These are phyloP conservation scores for Odontocolon sp. DNA, from an alignment of 2,888 invertebrate species.

Conservation along the genomic window DNA sequence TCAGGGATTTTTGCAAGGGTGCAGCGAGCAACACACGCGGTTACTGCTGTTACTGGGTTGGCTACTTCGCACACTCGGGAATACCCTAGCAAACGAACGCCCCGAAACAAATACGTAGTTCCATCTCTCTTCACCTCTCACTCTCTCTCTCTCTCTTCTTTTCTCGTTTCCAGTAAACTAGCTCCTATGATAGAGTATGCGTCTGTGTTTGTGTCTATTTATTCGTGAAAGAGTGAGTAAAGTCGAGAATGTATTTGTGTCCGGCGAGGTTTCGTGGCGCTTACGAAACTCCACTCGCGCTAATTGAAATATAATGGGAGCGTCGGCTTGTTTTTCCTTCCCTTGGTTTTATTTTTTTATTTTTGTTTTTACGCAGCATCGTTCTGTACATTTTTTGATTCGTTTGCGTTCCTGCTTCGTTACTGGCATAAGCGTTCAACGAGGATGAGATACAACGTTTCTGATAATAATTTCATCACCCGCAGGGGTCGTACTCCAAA, in stretches of 20 bases:
- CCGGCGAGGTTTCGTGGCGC: slow-evolving; percentile 42
- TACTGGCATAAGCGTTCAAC: too few species aligned
- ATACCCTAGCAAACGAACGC: slow-evolving; percentile 35
- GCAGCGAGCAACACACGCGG: background rate
- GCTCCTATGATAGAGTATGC: slow-evolving; percentile 5
- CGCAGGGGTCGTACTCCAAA: too few species aligned
- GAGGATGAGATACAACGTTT: too few species aligned
- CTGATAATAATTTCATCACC: too few species aligned
- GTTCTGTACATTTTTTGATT: too few species aligned
- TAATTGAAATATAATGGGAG: slow-evolving; percentile 62
- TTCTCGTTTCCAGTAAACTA: slow-evolving; percentile 1
- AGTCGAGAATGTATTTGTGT: slow-evolving; percentile 31
- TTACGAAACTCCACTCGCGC: slow-evolving; percentile 58
- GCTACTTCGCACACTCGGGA: slow-evolving; percentile 1
- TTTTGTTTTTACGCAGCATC: background rate
- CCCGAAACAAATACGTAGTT: slow-evolving; percentile 45
- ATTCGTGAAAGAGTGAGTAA: slow-evolving; percentile 26
- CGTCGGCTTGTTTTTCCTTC: slow-evolving; percentile 52
- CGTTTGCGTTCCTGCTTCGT: too few species aligned
- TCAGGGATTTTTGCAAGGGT: slow-evolving; percentile 40
- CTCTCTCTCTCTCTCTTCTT: slow-evolving; percentile 5
- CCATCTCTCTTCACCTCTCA: too few species aligned
- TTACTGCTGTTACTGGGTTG: too few species aligned
- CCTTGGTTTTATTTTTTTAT: slow-evolving; percentile 20
- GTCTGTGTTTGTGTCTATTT: slow-evolving; percentile 34